Base-by-base conservation (phyloP, 2,888 invertebrate species). In the Cheilosia urbana region DNA sequence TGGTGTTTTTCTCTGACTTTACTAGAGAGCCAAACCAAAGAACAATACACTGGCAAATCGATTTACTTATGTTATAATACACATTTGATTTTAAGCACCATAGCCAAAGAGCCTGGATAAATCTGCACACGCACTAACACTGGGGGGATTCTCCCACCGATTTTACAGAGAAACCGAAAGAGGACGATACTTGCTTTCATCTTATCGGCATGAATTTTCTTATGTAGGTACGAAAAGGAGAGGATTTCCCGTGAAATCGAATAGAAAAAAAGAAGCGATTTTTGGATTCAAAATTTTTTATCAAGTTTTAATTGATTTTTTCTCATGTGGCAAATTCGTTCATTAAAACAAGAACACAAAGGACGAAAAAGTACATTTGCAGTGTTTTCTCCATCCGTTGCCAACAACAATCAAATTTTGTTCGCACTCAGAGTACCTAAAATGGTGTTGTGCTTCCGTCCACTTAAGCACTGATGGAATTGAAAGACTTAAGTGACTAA, bases 11-110 rank as follows among this genome's bases (percentile, higher is more conserved):
- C 72, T 66, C 71, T 42, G 58, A 73, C 68, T 83, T 79, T 73
- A 72, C 71, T 66, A 21, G 60, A 60, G 57, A 60, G 66, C 24
- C 65, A 68, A 73, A 72, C 66, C 71, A 73, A 79, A 79, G 83
- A 79, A 79, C 78, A 82, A 82, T 77, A 82, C 79, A 78, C 83
- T 73, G 68, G 73, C 66, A 79, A 79, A 83, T 83, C 83, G 83
- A 83, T 83, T 83, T 73, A 79, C 83, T 83, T 83, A 83, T 19
- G 9, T 83, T 83, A 83, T 19, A 19, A 83, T 83, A 83, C 83
- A 83, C 83, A 83, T 83, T 79, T 79, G 79, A 68, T 73, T 73
- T 83, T 79, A 83, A 83, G 79, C 73, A 62, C 72, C 72, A n/a
- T n/a, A 47, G 47, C 13, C 37, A 37, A 37, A 37, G 37, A 13